These are phyloP conservation scores for Mola mola DNA, from an alignment of 2,113 vertebrate genomes.

Conservation along the genomic window DNA sequence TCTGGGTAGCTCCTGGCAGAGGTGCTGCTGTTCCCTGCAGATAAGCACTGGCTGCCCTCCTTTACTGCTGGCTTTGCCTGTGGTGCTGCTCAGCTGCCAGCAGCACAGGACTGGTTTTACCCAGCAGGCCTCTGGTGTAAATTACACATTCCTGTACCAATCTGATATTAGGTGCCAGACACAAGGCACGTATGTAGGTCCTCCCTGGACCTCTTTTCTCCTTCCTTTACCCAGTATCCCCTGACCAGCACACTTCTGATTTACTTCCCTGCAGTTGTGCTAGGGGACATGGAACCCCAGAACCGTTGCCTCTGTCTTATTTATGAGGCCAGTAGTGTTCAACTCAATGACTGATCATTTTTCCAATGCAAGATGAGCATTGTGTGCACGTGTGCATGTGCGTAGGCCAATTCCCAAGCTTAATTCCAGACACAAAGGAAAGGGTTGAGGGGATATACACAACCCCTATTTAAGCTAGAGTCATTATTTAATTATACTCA, in stretches of 20 bases:
- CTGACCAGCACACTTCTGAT: slow-evolving; percentile 62
- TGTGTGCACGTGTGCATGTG: not conserved
- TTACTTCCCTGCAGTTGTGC: slow-evolving; percentile 63
- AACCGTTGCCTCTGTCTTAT: slow-evolving; percentile 74
- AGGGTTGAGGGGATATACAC: not conserved
- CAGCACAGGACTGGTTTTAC: slow-evolving; percentile 33
- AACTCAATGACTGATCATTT: slow-evolving; percentile 79
- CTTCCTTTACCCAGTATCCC: slow-evolving; percentile 7
- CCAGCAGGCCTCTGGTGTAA: slow-evolving; percentile 17
- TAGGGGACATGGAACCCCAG: slow-evolving; percentile 64
- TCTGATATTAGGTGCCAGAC: slow-evolving; percentile 15
- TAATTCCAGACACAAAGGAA: slow-evolving; percentile 21
- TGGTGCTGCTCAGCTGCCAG: slow-evolving; percentile 29
- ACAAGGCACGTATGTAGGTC: slow-evolving; percentile 5
- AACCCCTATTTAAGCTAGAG: not conserved
- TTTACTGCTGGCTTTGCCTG: slow-evolving; percentile 32
- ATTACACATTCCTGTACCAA: slow-evolving; percentile 23
- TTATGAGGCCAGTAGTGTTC: slow-evolving; percentile 74
- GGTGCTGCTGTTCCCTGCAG: slow-evolving; percentile 52
- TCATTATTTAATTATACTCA: slow-evolving; percentile 35
- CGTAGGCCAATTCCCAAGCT: not conserved
- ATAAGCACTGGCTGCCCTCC: slow-evolving; percentile 49
- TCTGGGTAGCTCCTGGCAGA: slow-evolving; percentile 29
- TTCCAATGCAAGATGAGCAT: slow-evolving; percentile 77
- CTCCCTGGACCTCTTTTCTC: slow-evolving; percentile 9